Conservation (phyloP, 2,113 vertebrate species). For the Aplodontia rufa region DNA sequence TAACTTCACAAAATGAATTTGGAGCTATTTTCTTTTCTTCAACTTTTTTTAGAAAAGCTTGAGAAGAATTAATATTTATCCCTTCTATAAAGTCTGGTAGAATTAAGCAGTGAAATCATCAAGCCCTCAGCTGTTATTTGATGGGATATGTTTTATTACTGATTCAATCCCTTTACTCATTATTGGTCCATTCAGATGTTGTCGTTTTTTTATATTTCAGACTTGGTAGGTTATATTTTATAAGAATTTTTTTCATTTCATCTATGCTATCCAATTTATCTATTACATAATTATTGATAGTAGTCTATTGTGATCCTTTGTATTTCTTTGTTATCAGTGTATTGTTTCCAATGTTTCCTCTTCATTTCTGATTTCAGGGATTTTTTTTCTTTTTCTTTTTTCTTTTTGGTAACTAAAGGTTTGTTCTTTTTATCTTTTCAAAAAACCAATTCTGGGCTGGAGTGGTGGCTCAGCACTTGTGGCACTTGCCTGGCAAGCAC, state of each 20-base stretch:
- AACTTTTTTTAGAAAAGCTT: background rate
- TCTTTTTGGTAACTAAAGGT: background rate
- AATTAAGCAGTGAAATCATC: background rate
- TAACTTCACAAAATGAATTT: background rate
- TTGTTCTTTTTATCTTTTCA: background rate
- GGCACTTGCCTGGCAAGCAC: too few relatives aligned
- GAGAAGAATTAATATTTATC: background rate
- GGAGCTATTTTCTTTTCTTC: background rate
- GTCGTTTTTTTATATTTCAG: background rate
- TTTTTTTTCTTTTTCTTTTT: background rate
- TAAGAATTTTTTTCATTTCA: background rate
- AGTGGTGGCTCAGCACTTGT: too few relatives aligned
- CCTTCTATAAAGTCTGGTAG: background rate
- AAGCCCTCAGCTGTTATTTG: background rate
- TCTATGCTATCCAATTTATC: background rate
- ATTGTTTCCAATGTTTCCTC: too few relatives aligned
- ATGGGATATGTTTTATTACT: background rate
- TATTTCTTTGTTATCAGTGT: background rate
- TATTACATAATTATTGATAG: background rate
- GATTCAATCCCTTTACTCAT: background rate
- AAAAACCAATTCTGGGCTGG: background rate
- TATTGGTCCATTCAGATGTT: background rate
- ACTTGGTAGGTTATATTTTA: background rate
- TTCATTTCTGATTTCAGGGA: background rate
- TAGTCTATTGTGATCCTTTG: background rate